Evolutionary conservation across 1,140 invertebrate species (phyloP), one percentile per base, ranked within the genome.

Genomic region (Oedothorax gibbosus): DNA sequence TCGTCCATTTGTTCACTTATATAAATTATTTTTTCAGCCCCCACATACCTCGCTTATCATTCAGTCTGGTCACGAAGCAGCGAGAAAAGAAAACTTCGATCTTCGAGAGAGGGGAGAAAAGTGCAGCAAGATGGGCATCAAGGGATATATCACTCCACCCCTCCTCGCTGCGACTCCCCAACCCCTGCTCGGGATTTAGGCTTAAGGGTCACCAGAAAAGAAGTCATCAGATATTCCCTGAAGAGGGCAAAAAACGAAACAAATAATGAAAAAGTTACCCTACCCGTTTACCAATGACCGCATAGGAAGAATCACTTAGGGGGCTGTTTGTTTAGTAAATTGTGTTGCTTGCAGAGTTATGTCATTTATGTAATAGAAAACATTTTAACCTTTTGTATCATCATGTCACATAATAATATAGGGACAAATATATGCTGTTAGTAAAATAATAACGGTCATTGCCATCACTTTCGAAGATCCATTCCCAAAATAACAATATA

Each of bases 181-280:
- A 11, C 35, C 68, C 68, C 35, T 35, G 35, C 35, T 64, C 56
- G n/a, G 60, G 75, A 64, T 64, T 77, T 77, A 53, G 49, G 35
- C 66, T 20, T 35, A 15, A 50, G 75, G 75, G 57, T 77, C 75
- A 62, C n/a, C 75, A 15, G 14, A 77, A 71, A 77, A 77, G 75
- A 77, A 77, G 75, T 77, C 75, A 77, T 77, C 75, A 77, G 75
- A 77, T 77, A 77, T 77, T 77, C 75, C 75, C 75, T 49, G 49
- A 77, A 77, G 75, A 77, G 75, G 60, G 72, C 18, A 20, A 11
- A 71, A 65, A 65, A 53, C 35, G 57, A 77, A 77, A 64, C 75
- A 77, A 77, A 77, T 77, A 77, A 77, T 77, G 65, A 77, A 77
- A 77, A 11, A 51, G n/a, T 11, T 20, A 35, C 75, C 68, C 69